phyloP scores from a whole-genome alignment of 2,888 invertebrate species.

The Stomorhina lunata region DNA sequence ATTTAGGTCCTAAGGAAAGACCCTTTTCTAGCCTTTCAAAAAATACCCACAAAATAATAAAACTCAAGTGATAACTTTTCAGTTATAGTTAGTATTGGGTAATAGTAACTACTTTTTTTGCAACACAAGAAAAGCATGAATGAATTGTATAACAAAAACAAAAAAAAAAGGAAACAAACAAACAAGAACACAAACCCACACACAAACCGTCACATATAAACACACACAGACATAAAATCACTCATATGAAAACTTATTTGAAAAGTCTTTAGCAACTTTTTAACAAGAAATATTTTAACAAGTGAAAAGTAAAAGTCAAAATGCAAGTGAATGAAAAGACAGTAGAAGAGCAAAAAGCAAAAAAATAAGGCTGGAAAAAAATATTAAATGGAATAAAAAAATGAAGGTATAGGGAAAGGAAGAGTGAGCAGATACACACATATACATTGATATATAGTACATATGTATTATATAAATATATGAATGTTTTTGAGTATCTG shows the following conservation, averaged over 20 bases:
- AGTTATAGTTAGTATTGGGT: background rate
- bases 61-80: conserved; percentile 8
- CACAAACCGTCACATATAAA: background rate
- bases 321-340: background rate
- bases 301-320: background rate
- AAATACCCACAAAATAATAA: background rate
- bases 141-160: background rate
- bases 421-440: too few relatives aligned
- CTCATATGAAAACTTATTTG: background rate
- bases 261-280: background rate
- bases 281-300: background rate
- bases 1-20: too few relatives aligned
- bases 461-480: too few relatives aligned
- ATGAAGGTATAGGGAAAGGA: background rate
- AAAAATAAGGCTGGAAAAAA: background rate
- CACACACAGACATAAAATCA: background rate
- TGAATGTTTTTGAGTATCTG: too few relatives aligned
- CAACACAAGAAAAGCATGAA: background rate
- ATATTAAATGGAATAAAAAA: background rate
- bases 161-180: background rate
- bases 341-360: background rate
- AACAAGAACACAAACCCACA: background rate
- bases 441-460: too few relatives aligned
- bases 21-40: conserved; percentile 36
- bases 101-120: conserved; percentile 11